Conservation (phyloP, 2,113 vertebrate species). For the Anser cygnoides region DNA sequence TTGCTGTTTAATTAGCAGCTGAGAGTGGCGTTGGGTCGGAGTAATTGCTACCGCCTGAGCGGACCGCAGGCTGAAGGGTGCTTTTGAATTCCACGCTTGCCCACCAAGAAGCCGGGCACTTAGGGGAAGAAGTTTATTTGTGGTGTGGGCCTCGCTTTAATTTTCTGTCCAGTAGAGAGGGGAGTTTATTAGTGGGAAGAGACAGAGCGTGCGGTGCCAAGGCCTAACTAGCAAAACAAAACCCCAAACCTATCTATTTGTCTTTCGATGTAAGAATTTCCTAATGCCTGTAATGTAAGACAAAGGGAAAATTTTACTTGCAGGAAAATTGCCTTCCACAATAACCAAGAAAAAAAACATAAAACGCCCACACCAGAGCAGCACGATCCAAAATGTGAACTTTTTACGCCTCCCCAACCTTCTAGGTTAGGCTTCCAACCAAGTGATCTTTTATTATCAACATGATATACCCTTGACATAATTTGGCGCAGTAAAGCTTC, state of each 20-base stretch:
- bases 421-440: slow-evolving; percentile 49
- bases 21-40: not conserved
- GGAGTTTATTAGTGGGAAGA: slow-evolving; percentile 31
- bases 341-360: slow-evolving; percentile 34
- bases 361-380: slow-evolving; percentile 43
- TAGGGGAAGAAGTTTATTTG: slow-evolving; percentile 38
- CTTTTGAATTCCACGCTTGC: slow-evolving; percentile 14
- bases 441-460: slow-evolving; percentile 57
- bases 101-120: slow-evolving; percentile 43
- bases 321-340: slow-evolving; percentile 60
- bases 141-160: not conserved
- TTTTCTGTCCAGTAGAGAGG: slow-evolving; percentile 11
- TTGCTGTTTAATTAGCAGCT: slow-evolving; percentile 46
- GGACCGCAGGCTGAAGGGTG: slow-evolving; percentile 31
- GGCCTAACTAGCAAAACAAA: slow-evolving; percentile 36
- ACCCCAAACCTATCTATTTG: slow-evolving; percentile 32
- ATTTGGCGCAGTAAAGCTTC: slow-evolving; percentile 62
- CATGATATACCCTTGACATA: slow-evolving; percentile 58
- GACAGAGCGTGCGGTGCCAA: not conserved
- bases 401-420: slow-evolving; percentile 53
- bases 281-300: slow-evolving; percentile 42
- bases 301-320: slow-evolving; percentile 60
- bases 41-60: not conserved
- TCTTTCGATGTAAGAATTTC: slow-evolving; percentile 46
- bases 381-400: slow-evolving; percentile 60